phyloP scores from a whole-genome alignment of 2,888 invertebrate genomes.

The Thysanoteuthis rhombus region DNA sequence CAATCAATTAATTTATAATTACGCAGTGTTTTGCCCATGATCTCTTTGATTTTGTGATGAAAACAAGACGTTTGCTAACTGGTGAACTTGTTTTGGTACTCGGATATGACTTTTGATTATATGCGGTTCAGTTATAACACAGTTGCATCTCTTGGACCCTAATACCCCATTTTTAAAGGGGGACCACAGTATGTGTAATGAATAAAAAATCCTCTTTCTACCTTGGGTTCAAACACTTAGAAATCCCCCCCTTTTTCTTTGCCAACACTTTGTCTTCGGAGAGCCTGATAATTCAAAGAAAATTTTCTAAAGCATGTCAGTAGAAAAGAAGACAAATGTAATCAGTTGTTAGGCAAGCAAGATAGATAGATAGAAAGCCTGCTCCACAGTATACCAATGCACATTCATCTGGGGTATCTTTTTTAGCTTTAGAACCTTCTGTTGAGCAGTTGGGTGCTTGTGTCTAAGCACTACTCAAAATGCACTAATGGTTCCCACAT shows the following conservation, averaged over 20 bases:
- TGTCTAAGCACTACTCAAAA: not conserved
- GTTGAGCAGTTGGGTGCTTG: not conserved
- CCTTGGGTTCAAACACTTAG: not conserved
- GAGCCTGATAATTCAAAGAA: not conserved
- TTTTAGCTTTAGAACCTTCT: not conserved
- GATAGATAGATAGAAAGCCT: not conserved
- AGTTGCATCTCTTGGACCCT: no score
- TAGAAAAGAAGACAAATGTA: not conserved
- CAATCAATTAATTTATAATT: no score
- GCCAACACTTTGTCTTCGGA: not conserved
- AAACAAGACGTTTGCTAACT: no score
- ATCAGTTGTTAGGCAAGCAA: not conserved
- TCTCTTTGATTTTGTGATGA: no score
- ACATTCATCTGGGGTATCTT: not conserved
- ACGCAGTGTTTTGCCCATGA: no score
- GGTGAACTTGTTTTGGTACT: no score
- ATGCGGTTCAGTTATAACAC: no score
- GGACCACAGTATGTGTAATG: no score
- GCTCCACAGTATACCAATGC: not conserved
- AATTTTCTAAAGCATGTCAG: not conserved
- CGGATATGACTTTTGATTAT: no score
- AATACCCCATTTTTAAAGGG: no score
- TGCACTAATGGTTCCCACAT: not conserved
- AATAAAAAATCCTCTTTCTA: not conserved
- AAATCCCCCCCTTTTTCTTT: not conserved